phyloP scores from a whole-genome alignment of 2,888 invertebrate genomes.

The Branchipolynoe longqiensis region DNA sequence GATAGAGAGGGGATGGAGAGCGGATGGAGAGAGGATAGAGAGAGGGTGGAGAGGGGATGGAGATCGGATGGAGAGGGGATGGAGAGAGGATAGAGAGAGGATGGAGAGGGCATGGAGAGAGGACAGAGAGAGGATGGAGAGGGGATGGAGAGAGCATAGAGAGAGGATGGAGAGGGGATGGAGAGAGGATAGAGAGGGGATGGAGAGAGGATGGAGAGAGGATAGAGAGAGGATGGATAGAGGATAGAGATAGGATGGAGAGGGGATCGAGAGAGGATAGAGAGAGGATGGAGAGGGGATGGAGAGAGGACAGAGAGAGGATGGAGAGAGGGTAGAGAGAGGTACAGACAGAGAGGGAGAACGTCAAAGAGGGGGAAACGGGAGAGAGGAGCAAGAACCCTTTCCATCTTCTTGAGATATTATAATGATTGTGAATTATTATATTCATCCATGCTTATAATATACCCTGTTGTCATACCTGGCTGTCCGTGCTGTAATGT shows the following conservation, averaged over 20 bases:
- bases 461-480: too few relatives aligned
- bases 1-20: background rate
- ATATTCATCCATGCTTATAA: too few relatives aligned
- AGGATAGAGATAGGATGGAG: too few relatives aligned
- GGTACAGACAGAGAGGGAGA: background rate
- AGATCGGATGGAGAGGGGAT: background rate
- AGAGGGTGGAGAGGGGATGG: background rate
- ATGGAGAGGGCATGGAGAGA: too few relatives aligned
- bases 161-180: background rate
- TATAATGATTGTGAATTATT: too few relatives aligned
- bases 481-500: too few relatives aligned
- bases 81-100: background rate
- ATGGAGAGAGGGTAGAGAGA: background rate
- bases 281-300: background rate
- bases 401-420: too few relatives aligned
- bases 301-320: background rate
- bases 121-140: background rate
- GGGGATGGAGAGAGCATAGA: background rate
- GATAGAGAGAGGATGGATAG: background rate
- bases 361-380: background rate
- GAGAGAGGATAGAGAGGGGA: background rate
- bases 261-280: background rate
- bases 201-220: background rate
- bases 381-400: slow-evolving; percentile 26
- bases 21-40: background rate